Conservation (phyloP, 1,140 invertebrate species). For the Anthonomus grandis region DNA sequence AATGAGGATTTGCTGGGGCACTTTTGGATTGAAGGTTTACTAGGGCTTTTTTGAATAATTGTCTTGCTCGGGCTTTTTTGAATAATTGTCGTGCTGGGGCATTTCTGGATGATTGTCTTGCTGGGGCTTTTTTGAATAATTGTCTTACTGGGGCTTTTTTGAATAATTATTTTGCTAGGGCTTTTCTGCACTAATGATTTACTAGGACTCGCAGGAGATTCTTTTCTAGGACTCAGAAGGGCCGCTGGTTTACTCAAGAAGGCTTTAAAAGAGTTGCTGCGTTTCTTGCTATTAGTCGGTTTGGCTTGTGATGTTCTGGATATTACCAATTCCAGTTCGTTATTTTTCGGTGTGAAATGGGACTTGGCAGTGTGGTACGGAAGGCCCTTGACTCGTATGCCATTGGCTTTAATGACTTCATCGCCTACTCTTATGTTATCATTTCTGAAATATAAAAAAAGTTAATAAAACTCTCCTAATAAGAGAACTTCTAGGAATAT, state of each 20-base stretch:
- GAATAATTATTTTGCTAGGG: too few species aligned
- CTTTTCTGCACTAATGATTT: too few species aligned
- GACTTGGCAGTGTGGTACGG: slow-evolving; percentile 53
- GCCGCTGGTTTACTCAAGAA: slow-evolving; percentile 12
- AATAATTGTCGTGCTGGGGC: too few species aligned
- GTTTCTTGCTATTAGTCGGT: slow-evolving; percentile 9
- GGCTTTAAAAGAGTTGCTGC: slow-evolving; percentile 21
- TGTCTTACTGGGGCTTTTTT: too few species aligned
- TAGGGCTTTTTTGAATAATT: too few species aligned
- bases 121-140: too few species aligned
- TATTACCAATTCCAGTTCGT: slow-evolving; percentile 41
- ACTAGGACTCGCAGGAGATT: background rate
- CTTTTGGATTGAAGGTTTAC: too few species aligned
- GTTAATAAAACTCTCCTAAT: background rate
- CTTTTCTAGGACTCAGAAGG: slow-evolving; percentile 13
- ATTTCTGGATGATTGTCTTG: background rate
- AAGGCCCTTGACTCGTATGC: slow-evolving; percentile 69
- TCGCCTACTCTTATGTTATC: slow-evolving; percentile 74
- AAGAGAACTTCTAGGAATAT: too few species aligned
- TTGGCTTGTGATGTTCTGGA: slow-evolving; percentile 14
- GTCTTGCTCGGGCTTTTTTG: too few species aligned
- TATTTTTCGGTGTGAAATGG: slow-evolving; percentile 32
- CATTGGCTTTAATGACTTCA: slow-evolving; percentile 82
- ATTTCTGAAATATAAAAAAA: slow-evolving; percentile 56
- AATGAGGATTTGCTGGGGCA: too few species aligned